A percentile compares a stretch with the other conserved stretches of the same genome.
Conservation (phyloP, 2,797 vertebrate genomes). For the Sebastes diaconus region DNA sequence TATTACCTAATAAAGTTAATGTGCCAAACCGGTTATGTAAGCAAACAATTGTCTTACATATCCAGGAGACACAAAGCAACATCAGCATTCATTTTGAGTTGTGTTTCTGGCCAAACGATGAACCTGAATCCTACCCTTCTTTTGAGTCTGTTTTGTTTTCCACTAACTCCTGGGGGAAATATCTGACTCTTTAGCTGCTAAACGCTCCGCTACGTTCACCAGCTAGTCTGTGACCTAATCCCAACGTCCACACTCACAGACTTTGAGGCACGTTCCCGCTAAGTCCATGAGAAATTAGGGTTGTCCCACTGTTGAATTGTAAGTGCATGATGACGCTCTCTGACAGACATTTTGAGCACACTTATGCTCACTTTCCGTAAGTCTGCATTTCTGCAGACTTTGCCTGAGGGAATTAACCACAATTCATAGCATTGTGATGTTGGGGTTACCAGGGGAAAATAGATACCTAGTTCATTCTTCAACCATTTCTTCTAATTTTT, state of each 20-base stretch:
- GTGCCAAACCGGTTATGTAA: background rate
- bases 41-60: background rate
- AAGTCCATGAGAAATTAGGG: background rate
- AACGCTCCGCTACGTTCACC: rapidly evolving
- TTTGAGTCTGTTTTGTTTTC: background rate
- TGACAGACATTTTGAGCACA: background rate
- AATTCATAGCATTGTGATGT: background rate
- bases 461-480: too few species aligned
- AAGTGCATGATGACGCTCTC: background rate
- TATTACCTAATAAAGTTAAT: background rate
- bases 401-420: background rate
- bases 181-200: too few species aligned
- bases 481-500: background rate
- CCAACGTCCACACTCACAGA: too few species aligned
- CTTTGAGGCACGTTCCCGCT: too few species aligned
- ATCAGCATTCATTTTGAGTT: background rate
- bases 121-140: background rate
- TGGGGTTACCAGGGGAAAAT: background rate
- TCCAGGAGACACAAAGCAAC: background rate
- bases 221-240: too few species aligned
- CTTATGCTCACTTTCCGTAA: background rate
- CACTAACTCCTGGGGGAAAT: too few species aligned
- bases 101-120: background rate
- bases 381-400: background rate
- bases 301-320: background rate